Evolutionary conservation across 2,888 invertebrate genomes (phyloP).

Genomic region (Hedya salicella): DNA sequence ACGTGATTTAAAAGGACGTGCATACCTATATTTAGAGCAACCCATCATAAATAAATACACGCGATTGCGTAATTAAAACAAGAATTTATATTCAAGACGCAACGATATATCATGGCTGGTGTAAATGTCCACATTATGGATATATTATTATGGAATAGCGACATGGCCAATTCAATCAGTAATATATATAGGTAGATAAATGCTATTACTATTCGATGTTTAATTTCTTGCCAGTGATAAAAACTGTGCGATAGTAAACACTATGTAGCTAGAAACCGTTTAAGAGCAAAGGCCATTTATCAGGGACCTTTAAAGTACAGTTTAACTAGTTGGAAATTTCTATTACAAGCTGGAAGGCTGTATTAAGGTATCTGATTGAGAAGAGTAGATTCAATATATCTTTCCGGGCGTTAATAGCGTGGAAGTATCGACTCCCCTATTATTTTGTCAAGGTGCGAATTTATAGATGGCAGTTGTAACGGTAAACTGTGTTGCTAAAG

Average conservation of each 20-base stretch:
- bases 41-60: slow-evolving; percentile 40
- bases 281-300: slow-evolving; percentile 40
- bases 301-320: slow-evolving; percentile 41
- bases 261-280: slow-evolving; percentile 27
- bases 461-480: slow-evolving; percentile 79
- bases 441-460: slow-evolving; percentile 83
- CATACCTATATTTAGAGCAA: slow-evolving; percentile 10
- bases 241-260: slow-evolving; percentile 6
- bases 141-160: slow-evolving; percentile 37
- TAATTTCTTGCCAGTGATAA: slow-evolving; percentile 8
- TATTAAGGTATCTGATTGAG: slow-evolving; percentile 84
- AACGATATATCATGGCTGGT: slow-evolving; percentile 48
- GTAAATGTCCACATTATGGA: slow-evolving; percentile 62
- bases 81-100: slow-evolving; percentile 53
- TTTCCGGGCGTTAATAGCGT: slow-evolving; percentile 82
- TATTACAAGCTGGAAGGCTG: slow-evolving; percentile 64
- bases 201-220: slow-evolving; percentile 3
- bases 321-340: slow-evolving; percentile 57
- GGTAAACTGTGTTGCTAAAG: slow-evolving; percentile 65
- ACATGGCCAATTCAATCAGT: slow-evolving; percentile 33
- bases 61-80: slow-evolving; percentile 49
- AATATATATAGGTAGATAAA: slow-evolving; percentile 15
- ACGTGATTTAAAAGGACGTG: slow-evolving; percentile 19
- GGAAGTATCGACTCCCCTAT: slow-evolving; percentile 79
- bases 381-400: slow-evolving; percentile 80